Base-by-base conservation (phyloP, 1,140 invertebrate genomes). In the Mamestra configurata region DNA sequence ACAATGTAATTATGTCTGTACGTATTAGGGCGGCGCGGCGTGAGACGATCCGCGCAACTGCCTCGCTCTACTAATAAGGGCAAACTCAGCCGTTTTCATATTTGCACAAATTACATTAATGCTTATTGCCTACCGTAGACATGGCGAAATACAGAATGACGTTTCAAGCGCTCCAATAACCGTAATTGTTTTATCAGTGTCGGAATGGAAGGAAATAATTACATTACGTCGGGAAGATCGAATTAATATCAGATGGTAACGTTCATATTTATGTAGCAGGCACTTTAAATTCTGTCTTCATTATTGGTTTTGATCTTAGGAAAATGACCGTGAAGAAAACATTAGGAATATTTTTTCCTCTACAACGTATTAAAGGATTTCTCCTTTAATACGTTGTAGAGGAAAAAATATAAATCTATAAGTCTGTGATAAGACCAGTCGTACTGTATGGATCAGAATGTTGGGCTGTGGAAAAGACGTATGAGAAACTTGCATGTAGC, bases 71-170 rank as follows among this genome's bases (percentile, higher is more conserved):
- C 88, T 92, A 92, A 92, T 93, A 92, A 90, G 89, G 85, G 86
- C 82, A 86, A 89, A 89, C 82, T 88, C 84, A 81, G 88, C 85
- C 85, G 82, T 90, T 89, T 90, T 88, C 89, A 91, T 92, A 92
- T 91, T 92, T 90, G 86, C 87, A 84, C 90, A 91, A 91, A 92
- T 93, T 92, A 92, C 86, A 89, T 90, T 90, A 92, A 92, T 85
- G 90, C 84, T 90, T 91, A 92, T 89, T 88, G 87, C 88, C 73
- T 80, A 71, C 73, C 22, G 64, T 73, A 79, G 80, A 72, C 81
- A 79, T 64, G n/a, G 73, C 20, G 75, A 77, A 77, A 59, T 46
- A 75, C 59, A 89, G 76, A 86, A 77, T 59, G 80, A 82, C 85
- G 81, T 84, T 86, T 71, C n/a, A 53, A 68, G 59, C 61, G 75